Percentiles rank a stretch among this genome's conserved stretches.
Conservation (phyloP, 2,797 vertebrate species). For the Tapera naevia region DNA sequence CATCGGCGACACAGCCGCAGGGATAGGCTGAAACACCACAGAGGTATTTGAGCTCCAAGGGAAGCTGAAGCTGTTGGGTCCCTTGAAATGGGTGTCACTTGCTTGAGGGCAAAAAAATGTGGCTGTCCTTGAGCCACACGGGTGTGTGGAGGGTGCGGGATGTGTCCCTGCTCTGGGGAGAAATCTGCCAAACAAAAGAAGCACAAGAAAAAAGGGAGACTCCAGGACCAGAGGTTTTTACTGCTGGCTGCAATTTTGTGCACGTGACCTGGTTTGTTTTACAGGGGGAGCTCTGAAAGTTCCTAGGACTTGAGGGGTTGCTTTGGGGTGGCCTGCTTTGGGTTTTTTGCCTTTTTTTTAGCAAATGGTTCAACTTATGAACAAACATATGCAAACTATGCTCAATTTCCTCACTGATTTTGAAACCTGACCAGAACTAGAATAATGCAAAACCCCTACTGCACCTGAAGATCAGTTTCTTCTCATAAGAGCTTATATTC, state of each 20-base stretch:
- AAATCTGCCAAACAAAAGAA: slow-evolving; percentile 45
- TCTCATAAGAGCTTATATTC: neutral
- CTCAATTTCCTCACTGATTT: neutral
- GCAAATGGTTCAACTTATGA: neutral
- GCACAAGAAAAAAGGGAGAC: slow-evolving; percentile 34
- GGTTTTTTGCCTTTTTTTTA: neutral
- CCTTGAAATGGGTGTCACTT: neutral
- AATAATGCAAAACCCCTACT: neutral
- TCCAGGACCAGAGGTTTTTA: neutral
- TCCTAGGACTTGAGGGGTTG: neutral
- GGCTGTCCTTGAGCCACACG: neutral
- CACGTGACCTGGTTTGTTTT: slow-evolving; percentile 3
- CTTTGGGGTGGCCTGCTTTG: slow-evolving; percentile 16
- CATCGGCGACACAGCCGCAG: slow-evolving; percentile 82
- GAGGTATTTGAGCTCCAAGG: slow-evolving; percentile 77
- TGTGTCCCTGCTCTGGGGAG: slow-evolving; percentile 13
- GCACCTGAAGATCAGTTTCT: neutral
- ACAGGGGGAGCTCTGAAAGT: neutral
- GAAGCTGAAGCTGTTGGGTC: neutral
- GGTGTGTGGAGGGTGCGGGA: neutral
- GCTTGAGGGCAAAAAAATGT: neutral
- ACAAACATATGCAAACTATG: neutral
- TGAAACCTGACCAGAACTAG: neutral
- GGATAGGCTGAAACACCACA: slow-evolving; percentile 81
- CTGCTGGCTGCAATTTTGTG: neutral